Evolutionary conservation across 2,797 vertebrate species (phyloP).

Genomic region (Hoplostethus mediterraneus): DNA sequence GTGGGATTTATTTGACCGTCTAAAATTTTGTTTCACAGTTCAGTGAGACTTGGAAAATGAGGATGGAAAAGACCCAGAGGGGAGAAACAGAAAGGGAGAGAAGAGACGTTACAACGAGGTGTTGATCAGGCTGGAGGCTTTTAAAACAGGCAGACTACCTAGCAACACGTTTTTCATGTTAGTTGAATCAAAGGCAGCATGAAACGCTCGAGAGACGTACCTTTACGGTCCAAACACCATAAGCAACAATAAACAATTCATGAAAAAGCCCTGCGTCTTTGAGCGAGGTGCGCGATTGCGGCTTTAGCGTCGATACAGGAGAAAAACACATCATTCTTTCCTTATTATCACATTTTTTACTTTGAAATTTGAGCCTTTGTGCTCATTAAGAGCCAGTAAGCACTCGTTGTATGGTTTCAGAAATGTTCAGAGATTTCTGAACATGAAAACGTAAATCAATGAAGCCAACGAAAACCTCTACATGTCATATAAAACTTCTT

Average conservation of each 20-base stretch:
- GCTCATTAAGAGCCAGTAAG: not conserved
- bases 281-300: no score
- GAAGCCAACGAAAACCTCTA: no score
- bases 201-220: no score
- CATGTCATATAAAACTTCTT: no score
- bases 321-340: not conserved
- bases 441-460: no score
- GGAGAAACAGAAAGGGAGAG: not conserved
- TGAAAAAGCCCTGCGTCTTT: no score
- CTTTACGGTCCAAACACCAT: no score
- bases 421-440: not conserved
- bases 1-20: constrained; percentile 4
- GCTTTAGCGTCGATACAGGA: not conserved
- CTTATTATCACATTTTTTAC: not conserved
- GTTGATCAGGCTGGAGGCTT: no score
- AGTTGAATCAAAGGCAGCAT: no score
- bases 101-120: not conserved
- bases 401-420: not conserved
- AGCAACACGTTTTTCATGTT: no score
- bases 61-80: constrained; percentile 3
- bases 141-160: no score
- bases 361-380: not conserved
- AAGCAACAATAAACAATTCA: no score
- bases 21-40: constrained; percentile 9
- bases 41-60: not conserved